Evolutionary conservation across 2,113 vertebrate genomes (phyloP), one percentile per base, ranked within the genome.

Genomic region (Proteles cristata): DNA sequence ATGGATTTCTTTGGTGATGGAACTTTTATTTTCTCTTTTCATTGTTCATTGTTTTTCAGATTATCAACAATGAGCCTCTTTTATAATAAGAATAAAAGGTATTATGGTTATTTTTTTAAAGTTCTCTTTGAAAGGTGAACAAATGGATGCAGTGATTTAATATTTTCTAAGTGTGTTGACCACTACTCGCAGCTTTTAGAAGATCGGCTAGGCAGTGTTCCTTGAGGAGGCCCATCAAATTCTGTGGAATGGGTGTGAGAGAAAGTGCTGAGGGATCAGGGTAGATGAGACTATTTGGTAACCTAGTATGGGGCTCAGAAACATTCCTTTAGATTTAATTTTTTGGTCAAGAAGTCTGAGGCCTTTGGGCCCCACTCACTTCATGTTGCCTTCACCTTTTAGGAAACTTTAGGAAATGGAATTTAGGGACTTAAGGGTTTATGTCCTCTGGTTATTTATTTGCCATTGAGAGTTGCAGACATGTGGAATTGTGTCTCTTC

Each of bases 31-130:
- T 93, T 89, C 50, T 43, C 25, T 73, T 88, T 55, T 71, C 17
- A 53, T 92, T 92, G 88, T 95, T 91, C 58, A 95, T 25, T 81
- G 73, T 68, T 93, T 93, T 96, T 96, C 19, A 48, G 55, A 81
- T 88, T 93, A 85, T 85, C n/a, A 81, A 17, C 39, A 85, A 9
- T 58, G 43, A 93, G 25, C 48, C 19, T 77, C 65, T 96, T 92
- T 95, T 92, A 92, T 86, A 93, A 96, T 88, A 91, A 79, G 79
- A 92, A 94, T 94, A 88, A 94, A 90, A 88, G 14, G 55, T 61
- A 93, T 53, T 95, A 81, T 69, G 76, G 26, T 28, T 68, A 65
- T 81, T 88, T 90, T 96, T 88, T 91, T 96, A 93, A 88, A 68
- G 88, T 92, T 35, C 2, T 84, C 11, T 96, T 94, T 68, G 88